Evolutionary conservation across 2,888 invertebrate genomes (phyloP), one percentile per base, ranked within the genome.

Genomic region (Hydropsyche betteni): DNA sequence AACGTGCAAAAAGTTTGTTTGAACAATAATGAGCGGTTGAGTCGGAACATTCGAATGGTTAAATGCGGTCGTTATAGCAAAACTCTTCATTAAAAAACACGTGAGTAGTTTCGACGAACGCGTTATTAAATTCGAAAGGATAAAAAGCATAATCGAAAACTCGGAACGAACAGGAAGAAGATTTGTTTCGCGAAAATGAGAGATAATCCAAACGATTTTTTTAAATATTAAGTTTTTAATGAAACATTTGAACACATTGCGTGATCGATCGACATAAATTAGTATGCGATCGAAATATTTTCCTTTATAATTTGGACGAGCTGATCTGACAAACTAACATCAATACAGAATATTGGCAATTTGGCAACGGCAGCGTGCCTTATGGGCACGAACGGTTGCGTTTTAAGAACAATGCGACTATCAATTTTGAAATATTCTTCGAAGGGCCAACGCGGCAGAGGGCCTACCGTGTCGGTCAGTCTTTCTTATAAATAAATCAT

Each of bases 401-500:
- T 24, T 58, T 36, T 3, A 2, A 34, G 34, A 64, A 64, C 64
- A 12, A 24, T 24, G 64, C 64, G 34, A 58, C 58, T 64, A 64
- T 64, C 64, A 64, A 64, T 64, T 24, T 64, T 64, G 64, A 64
- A 64, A 64, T 64, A 64, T 64, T 34, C 34, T 34, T 34, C 64
- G 8, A 6, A 24, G 64, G 36, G 24, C 5, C 61, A 6, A 24
- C 1, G 34, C 34, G 34, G 34, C 36, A 36, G 36, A 36, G 64
- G 64, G 64, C 36, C 34, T 24, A 24, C 58, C 58, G 14, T 44
- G 44, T 69, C 55, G 50, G 69, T 24, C 74, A 69, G 74, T 64
- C 44, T 44, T 68, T 33, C 72, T 72, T 69, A 44, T 44, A 69
- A 68, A 76, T 76, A 76, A 76, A 68, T 76, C 72, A 76, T 69